phyloP scores from a whole-genome alignment of 1,140 invertebrate genomes.

The Drosophila obscura region DNA sequence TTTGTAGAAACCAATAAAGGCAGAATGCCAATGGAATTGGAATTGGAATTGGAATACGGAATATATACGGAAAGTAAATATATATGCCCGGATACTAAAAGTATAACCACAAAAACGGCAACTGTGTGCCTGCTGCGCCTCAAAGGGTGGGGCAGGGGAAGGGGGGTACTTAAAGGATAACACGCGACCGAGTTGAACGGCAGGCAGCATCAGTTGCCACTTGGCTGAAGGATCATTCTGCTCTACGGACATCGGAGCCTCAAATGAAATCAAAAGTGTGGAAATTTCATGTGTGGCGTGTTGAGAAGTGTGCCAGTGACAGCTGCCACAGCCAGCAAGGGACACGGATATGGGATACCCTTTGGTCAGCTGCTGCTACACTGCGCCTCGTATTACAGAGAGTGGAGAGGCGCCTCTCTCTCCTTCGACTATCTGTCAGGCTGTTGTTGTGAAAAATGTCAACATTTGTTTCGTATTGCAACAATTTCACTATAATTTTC shows the following conservation, averaged over 20 bases:
- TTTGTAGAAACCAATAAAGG: conserved; percentile 82
- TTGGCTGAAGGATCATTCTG: conserved; percentile 36
- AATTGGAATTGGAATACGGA: conserved; percentile 9
- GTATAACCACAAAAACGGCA: conserved; percentile 72
- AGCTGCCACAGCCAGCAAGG: conserved; percentile 26
- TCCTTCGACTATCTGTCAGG: not conserved
- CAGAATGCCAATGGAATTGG: conserved; percentile 36
- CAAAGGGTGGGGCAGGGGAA: not conserved
- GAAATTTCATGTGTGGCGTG: conserved; percentile 51
- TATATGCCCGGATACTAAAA: conserved; percentile 1
- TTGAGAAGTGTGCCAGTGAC: conserved; percentile 62
- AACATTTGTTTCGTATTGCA: conserved; percentile 75
- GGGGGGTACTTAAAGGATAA: conserved; percentile 60
- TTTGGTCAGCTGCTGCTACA: conserved; percentile 39
- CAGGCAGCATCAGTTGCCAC: conserved; percentile 54
- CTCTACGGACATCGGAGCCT: conserved; percentile 29
- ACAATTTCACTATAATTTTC: conserved; percentile 66
- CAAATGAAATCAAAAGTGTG: conserved; percentile 76
- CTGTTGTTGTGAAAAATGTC: conserved; percentile 44
- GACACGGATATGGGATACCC: conserved; percentile 14
- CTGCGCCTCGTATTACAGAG: conserved; percentile 30
- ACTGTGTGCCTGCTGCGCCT: conserved; percentile 54
- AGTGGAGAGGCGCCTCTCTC: not conserved
- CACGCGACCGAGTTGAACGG: conserved; percentile 50
- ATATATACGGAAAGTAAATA: no score